Percentiles rank a stretch among this genome's conserved stretches.
Conservation (phyloP, 2,113 vertebrate species). For the Thunnus maccoyii region DNA sequence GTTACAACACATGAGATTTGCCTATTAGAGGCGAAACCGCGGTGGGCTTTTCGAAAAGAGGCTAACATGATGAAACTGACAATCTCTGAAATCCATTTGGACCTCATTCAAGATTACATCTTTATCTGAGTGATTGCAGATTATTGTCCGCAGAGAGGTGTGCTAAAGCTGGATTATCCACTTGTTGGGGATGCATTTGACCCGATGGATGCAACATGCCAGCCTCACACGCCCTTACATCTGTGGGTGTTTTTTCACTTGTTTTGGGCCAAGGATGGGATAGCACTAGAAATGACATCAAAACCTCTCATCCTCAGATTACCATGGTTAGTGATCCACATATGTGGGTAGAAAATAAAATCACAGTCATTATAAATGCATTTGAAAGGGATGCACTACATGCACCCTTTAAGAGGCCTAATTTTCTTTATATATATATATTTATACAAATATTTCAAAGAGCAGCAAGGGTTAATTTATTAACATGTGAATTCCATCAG, state of each 20-base stretch:
- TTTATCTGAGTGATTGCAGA: conserved; percentile 81
- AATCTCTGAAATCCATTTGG: conserved; percentile 83
- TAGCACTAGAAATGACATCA: conserved; percentile 71
- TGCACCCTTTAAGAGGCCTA: neutral
- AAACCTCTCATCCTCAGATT: conserved; percentile 81
- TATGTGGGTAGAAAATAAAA: conserved; percentile 58
- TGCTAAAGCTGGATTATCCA: conserved; percentile 84
- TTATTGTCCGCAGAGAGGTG: conserved; percentile 84
- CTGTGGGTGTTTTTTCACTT: conserved; percentile 73
- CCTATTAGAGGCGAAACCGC: conserved; percentile 38
- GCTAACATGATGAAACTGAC: conserved; percentile 76
- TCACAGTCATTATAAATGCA: conserved; percentile 48
- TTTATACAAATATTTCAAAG: neutral
- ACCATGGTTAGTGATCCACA: conserved; percentile 68
- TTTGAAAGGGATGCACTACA: conserved; percentile 42
- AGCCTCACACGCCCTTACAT: conserved; percentile 74
- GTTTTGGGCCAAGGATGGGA: conserved; percentile 51
- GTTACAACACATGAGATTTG: conserved; percentile 57
- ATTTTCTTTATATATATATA: conserved; percentile 18
- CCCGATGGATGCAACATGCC: conserved; percentile 67
- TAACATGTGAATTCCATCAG: neutral
- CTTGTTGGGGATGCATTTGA: conserved; percentile 80
- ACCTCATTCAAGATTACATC: conserved; percentile 76
- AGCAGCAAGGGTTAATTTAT: neutral
- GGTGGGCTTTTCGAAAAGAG: conserved; percentile 72